These are phyloP conservation scores for Eledone cirrhosa DNA, from an alignment of 2,888 invertebrate genomes.

Conservation along the genomic window DNA sequence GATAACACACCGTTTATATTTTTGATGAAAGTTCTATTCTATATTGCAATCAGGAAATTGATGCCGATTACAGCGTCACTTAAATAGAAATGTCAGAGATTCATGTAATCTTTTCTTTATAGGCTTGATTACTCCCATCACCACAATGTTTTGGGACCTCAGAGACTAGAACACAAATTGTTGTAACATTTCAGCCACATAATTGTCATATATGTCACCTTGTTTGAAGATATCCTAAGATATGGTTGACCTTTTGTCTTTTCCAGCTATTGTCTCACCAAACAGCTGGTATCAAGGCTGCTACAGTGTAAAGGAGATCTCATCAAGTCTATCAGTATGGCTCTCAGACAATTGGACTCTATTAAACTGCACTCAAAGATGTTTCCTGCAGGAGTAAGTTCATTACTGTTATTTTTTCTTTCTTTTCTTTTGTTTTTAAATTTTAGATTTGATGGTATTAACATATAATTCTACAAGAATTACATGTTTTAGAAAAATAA, in stretches of 20 bases:
- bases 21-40: constrained; percentile 1
- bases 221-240: background rate
- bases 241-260: background rate
- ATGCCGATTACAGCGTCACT: background rate
- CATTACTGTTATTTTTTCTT: too few relatives aligned
- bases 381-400: constrained; percentile 13
- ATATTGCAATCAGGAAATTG: constrained; percentile 22
- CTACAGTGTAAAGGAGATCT: constrained; percentile 22
- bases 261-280: background rate
- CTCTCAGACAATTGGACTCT: background rate
- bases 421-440: too few relatives aligned
- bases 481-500: too few relatives aligned
- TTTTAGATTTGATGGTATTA: too few relatives aligned
- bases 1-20: constrained; percentile 11
- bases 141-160: too few relatives aligned
- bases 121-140: too few relatives aligned
- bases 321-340: constrained; percentile 5
- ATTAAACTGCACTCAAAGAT: constrained; percentile 1
- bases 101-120: too few relatives aligned
- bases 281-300: constrained; percentile 18
- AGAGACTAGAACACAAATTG: too few relatives aligned
- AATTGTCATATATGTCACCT: constrained; percentile 12
- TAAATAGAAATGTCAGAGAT: too few relatives aligned
- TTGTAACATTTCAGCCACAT: background rate
- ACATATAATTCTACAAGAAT: too few relatives aligned